phyloP scores from a whole-genome alignment of 2,113 vertebrate genomes.

The Pygoscelis antarcticus region DNA sequence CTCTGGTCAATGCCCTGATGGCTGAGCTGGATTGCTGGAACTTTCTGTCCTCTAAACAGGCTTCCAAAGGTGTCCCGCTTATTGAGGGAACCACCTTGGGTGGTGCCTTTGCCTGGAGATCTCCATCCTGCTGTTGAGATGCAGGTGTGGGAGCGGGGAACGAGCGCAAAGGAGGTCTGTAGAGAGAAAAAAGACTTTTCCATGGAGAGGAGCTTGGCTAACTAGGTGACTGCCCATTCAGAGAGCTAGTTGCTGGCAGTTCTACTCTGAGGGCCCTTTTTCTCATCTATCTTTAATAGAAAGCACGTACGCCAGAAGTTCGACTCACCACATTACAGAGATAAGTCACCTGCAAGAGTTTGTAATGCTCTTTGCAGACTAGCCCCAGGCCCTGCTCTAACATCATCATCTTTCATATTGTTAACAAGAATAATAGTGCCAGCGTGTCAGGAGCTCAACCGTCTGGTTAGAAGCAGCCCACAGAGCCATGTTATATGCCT shows the following conservation, averaged over 20 bases:
- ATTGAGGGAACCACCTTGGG: background rate
- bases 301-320: background rate
- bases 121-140: background rate
- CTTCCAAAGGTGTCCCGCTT: background rate
- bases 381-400: background rate
- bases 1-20: background rate
- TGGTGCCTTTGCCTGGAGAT: background rate
- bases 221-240: background rate
- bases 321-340: accelerated
- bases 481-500: background rate
- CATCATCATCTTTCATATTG: background rate
- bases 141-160: background rate
- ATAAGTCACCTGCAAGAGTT: background rate
- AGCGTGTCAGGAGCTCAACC: background rate
- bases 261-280: background rate
- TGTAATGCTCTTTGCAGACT: background rate
- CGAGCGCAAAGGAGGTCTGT: background rate
- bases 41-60: background rate
- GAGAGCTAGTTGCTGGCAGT: background rate
- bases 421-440: background rate
- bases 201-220: background rate
- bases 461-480: background rate
- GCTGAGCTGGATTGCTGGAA: background rate
- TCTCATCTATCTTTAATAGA: background rate
- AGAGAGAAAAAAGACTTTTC: background rate